Conservation (phyloP, 2,113 vertebrate genomes). For the Todiramphus chloris region DNA sequence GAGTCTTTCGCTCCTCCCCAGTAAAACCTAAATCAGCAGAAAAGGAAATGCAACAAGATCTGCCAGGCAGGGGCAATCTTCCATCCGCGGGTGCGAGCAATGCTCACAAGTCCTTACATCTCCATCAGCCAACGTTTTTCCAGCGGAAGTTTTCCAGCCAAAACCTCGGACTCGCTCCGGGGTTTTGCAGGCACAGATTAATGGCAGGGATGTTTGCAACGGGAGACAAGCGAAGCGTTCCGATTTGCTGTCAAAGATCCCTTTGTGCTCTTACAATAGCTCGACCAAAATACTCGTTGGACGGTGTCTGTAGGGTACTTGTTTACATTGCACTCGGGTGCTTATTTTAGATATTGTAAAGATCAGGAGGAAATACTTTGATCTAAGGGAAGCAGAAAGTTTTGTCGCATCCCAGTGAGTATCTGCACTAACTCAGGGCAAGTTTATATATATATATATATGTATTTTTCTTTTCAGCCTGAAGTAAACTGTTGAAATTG, state of each 20-base stretch:
- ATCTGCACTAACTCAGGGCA: background rate
- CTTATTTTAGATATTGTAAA: background rate
- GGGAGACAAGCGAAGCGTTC: background rate
- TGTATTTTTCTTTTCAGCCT: background rate
- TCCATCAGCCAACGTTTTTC: background rate
- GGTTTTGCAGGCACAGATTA: background rate
- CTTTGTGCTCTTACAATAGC: background rate
- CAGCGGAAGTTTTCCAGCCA: background rate
- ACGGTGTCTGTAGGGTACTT: background rate
- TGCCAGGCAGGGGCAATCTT: background rate
- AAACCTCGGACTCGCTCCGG: background rate
- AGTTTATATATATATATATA: background rate
- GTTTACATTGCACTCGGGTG: background rate
- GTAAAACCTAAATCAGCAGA: background rate
- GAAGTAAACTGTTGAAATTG: background rate
- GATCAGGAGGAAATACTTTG: background rate
- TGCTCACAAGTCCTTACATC: rapidly evolving
- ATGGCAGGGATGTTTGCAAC: background rate
- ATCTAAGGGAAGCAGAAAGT: background rate
- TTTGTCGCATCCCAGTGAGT: background rate
- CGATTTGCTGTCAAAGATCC: background rate
- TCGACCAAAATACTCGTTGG: background rate
- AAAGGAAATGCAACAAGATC: background rate
- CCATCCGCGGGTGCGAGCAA: rapidly evolving
- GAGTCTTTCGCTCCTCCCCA: background rate